A percentile compares a stretch with the other conserved stretches of the same genome.
These are phyloP conservation scores for Drosophila rufa DNA, from an alignment of 1,140 invertebrate genomes.

Conservation along the genomic window DNA sequence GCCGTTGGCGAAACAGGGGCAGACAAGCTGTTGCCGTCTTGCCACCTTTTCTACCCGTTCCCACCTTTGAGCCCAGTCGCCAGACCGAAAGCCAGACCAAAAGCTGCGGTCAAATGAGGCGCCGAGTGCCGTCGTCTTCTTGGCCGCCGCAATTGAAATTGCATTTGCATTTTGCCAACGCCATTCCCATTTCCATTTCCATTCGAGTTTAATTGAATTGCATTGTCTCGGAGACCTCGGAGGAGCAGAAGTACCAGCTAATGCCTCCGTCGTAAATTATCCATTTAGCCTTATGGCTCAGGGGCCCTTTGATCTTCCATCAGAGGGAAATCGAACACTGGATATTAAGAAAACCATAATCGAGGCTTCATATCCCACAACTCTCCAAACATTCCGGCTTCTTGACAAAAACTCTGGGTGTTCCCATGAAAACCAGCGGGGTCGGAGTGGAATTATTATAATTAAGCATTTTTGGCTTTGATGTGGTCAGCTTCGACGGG, in stretches of 20 bases:
- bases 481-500: slow-evolving; percentile 1
- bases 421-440: slow-evolving; percentile 6
- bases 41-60: slow-evolving; percentile 1
- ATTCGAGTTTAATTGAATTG: slow-evolving; percentile 75
- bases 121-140: slow-evolving; percentile 17
- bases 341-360: no score
- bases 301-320: slow-evolving; percentile 29
- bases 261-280: slow-evolving; percentile 25
- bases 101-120: slow-evolving; percentile 65
- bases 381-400: not conserved
- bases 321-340: not conserved
- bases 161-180: slow-evolving; percentile 50
- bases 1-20: slow-evolving; percentile 4
- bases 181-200: slow-evolving; percentile 25
- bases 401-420: no score
- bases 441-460: slow-evolving; percentile 5
- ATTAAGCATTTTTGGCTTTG: slow-evolving; percentile 3
- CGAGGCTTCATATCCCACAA: no score
- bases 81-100: slow-evolving; percentile 34
- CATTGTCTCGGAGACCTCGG: slow-evolving; percentile 53
- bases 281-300: slow-evolving; percentile 13
- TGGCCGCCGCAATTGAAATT: slow-evolving; percentile 64
- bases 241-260: not conserved
- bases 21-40: slow-evolving; percentile 13
- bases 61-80: slow-evolving; percentile 14